These are phyloP conservation scores for Pseudopipra pipra DNA, from an alignment of 2,113 vertebrate species.

Conservation along the genomic window DNA sequence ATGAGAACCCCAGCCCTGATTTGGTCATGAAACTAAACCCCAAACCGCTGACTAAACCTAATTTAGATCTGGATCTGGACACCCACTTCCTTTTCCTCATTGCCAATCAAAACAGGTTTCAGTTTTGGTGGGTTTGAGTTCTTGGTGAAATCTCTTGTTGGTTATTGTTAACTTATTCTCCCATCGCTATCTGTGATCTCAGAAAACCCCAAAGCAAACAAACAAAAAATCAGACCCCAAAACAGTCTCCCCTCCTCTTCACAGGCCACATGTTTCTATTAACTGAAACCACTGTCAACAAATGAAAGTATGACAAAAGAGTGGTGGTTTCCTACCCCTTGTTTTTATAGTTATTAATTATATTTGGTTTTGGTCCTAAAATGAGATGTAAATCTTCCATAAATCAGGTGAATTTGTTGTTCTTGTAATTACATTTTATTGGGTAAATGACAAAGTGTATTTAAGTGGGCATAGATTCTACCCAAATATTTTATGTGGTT, in stretches of 20 bases:
- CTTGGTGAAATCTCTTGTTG: slow-evolving; percentile 14
- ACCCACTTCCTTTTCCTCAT: slow-evolving; percentile 42
- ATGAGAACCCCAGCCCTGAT: background rate
- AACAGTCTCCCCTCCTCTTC: background rate
- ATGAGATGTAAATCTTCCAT: slow-evolving; percentile 57
- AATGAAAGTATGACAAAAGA: slow-evolving; percentile 31
- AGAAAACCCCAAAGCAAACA: background rate
- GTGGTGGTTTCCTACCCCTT: slow-evolving; percentile 27
- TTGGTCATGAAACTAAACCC: slow-evolving; percentile 30
- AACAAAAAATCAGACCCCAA: background rate
- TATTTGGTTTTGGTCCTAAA: slow-evolving; percentile 60
- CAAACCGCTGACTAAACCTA: background rate
- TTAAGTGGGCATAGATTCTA: slow-evolving; percentile 53
- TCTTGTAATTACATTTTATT: slow-evolving; percentile 45
- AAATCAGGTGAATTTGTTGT: slow-evolving; percentile 53
- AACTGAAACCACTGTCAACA: slow-evolving; percentile 53
- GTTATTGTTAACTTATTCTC: slow-evolving; percentile 2
- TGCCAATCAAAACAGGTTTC: slow-evolving; percentile 50
- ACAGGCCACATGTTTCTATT: background rate
- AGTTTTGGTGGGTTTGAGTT: background rate
- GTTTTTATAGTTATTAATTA: slow-evolving; percentile 55
- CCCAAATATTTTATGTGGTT: slow-evolving; percentile 47
- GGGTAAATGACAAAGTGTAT: slow-evolving; percentile 43
- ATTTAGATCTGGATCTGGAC: slow-evolving; percentile 47
- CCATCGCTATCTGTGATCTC: background rate